These are phyloP conservation scores for Micromussa lordhowensis DNA, from an alignment of 92 coral and sea anemone species.

Conservation along the genomic window DNA sequence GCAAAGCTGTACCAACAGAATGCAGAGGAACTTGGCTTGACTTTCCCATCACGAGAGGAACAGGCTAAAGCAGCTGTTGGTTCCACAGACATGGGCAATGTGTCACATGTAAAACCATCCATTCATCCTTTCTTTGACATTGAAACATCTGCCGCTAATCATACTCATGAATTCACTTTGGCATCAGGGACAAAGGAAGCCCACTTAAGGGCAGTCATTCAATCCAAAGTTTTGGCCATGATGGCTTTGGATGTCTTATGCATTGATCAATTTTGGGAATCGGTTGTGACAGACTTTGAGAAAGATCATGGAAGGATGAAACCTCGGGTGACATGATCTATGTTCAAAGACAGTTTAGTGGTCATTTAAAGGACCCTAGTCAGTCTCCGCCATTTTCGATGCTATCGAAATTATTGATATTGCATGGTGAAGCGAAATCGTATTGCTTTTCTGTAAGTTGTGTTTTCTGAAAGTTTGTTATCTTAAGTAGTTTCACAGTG, in stretches of 20 bases:
- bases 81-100: slow-evolving; percentile 99
- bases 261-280: slow-evolving; percentile 61
- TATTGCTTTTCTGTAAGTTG: too few species aligned
- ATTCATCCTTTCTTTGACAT: slow-evolving; percentile 92
- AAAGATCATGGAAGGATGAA: slow-evolving; percentile 18
- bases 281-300: slow-evolving; percentile 76
- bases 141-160: slow-evolving; percentile 80
- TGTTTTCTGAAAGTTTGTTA: too few species aligned
- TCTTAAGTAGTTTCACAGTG: too few species aligned
- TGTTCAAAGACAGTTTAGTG: not conserved
- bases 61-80: slow-evolving; percentile 84
- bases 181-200: slow-evolving; percentile 83
- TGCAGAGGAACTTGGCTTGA: slow-evolving; percentile 81
- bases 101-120: slow-evolving; percentile 92
- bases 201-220: slow-evolving; percentile 73
- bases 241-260: slow-evolving; percentile 90
- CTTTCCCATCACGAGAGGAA: slow-evolving; percentile 78
- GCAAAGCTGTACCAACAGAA: slow-evolving; percentile 85
- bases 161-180: slow-evolving; percentile 82
- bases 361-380: not conserved
- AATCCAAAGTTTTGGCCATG: slow-evolving; percentile 87
- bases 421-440: too few species aligned
- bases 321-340: not conserved
- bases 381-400: too few species aligned
- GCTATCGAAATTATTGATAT: too few species aligned